Conservation (phyloP, 2,888 invertebrate species). For the Cantharis rustica region DNA sequence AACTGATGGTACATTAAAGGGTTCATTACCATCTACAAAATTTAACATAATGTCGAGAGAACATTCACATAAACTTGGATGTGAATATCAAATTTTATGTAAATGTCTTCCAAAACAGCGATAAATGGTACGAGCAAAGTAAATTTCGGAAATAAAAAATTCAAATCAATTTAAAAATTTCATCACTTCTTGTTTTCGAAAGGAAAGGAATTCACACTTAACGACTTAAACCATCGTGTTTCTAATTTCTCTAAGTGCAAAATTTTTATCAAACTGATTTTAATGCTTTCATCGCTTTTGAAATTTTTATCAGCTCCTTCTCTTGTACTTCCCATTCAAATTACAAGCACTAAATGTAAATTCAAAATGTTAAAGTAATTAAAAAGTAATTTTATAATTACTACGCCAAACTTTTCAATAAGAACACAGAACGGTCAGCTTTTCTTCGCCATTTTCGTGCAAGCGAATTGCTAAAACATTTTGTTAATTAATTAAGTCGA, state of each 20-base stretch:
- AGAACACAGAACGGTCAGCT: background rate
- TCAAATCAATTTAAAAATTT: background rate
- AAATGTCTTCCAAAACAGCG: background rate
- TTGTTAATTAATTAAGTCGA: background rate
- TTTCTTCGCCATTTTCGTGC: background rate
- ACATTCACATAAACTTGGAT: background rate
- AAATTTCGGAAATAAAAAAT: background rate
- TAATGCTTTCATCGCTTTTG: background rate
- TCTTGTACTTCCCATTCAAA: background rate
- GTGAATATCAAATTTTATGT: background rate
- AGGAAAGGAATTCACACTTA: background rate
- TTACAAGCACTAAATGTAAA: background rate
- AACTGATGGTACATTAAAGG: background rate
- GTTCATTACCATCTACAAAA: background rate
- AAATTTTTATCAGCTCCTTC: background rate
- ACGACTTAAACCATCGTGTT: background rate
- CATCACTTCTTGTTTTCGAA: background rate
- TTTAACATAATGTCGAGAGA: background rate
- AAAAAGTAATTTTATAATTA: background rate
- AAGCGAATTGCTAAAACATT: background rate
- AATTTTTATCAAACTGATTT: background rate
- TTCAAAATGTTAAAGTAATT: background rate
- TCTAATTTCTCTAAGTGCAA: background rate
- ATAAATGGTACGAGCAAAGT: background rate
- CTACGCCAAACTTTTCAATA: background rate